Evolutionary conservation across 2,113 vertebrate genomes (phyloP).

Genomic region (Damaliscus lunatus): DNA sequence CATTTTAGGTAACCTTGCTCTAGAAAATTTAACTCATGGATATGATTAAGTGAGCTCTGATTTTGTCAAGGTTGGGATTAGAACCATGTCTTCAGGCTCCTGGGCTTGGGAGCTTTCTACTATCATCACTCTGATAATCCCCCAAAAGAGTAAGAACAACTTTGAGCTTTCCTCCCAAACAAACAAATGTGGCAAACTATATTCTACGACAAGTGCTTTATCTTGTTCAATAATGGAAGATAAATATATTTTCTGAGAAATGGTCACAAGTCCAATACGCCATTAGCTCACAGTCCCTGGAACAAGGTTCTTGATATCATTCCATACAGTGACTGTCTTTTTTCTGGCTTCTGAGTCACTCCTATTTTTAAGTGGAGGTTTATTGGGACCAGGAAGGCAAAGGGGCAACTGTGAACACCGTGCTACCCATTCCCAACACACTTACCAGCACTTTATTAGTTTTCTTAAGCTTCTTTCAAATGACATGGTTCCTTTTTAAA

Average conservation of each 20-base stretch:
- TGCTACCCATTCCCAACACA: neutral
- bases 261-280: neutral
- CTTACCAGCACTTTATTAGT: neutral
- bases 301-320: neutral
- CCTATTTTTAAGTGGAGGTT: neutral
- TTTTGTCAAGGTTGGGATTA: neutral
- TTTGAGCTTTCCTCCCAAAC: neutral
- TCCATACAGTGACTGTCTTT: neutral
- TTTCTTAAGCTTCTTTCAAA: slow-evolving; percentile 17
- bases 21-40: neutral
- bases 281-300: neutral
- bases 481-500: slow-evolving; percentile 36
- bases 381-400: neutral
- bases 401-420: neutral
- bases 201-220: neutral
- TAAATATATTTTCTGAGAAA: neutral
- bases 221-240: neutral
- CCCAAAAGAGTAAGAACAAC: neutral
- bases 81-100: neutral
- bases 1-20: neutral
- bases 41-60: neutral
- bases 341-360: neutral
- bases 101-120: neutral
- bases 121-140: neutral
- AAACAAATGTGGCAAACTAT: neutral